Percentiles rank a stretch among this genome's conserved stretches.
Evolutionary conservation across 2,113 vertebrate genomes (phyloP).

Genomic region (Nannospalax galili): DNA sequence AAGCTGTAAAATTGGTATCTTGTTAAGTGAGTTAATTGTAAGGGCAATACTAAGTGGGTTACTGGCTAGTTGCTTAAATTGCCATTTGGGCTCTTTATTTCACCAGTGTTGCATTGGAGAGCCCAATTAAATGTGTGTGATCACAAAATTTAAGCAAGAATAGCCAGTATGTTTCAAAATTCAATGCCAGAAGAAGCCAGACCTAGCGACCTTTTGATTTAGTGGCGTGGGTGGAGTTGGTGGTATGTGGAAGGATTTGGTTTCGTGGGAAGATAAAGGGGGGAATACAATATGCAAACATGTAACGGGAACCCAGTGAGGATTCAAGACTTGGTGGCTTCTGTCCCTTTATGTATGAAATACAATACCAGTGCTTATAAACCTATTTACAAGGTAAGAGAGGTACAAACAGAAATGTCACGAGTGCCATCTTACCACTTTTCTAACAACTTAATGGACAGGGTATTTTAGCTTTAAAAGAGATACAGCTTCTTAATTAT

Average conservation of each 20-base stretch:
- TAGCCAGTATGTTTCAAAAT: conserved; percentile 26
- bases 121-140: conserved; percentile 37
- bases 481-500: conserved; percentile 25
- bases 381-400: background rate
- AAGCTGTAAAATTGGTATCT: conserved; percentile 10
- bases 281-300: conserved; percentile 48
- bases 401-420: conserved; percentile 32
- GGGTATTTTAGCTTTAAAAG: conserved; percentile 6
- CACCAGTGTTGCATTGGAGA: background rate
- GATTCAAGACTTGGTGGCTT: conserved; percentile 30
- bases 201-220: background rate
- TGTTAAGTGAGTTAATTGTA: conserved; percentile 20
- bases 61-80: background rate
- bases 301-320: conserved; percentile 57
- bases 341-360: conserved; percentile 33
- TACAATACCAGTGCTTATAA: background rate
- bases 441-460: conserved; percentile 39
- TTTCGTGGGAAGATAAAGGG: conserved; percentile 50
- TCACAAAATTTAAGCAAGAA: conserved; percentile 21
- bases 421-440: conserved; percentile 28
- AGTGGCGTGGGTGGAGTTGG: background rate
- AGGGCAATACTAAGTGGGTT: background rate
- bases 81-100: background rate
- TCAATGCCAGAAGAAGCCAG: conserved; percentile 10
- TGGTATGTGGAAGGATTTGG: background rate